Evolutionary conservation across 1,140 invertebrate genomes (phyloP).

Genomic region (Zophobas atratus): DNA sequence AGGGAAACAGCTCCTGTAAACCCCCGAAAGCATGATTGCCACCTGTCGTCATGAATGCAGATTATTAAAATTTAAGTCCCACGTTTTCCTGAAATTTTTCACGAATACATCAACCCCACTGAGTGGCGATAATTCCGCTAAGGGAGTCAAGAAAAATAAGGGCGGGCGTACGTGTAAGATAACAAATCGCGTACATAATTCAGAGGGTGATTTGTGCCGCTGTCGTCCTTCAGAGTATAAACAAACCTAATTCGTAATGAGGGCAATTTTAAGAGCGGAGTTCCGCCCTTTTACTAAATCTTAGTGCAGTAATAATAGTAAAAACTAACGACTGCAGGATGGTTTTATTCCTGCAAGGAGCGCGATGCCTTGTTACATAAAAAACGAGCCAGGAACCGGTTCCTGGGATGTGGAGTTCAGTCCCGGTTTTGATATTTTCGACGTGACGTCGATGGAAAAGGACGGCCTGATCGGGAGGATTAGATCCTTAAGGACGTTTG

Average conservation of each 20-base stretch:
- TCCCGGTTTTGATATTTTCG: conserved; percentile 16
- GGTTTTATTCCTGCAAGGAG: conserved; percentile 15
- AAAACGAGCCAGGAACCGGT: conserved; percentile 3
- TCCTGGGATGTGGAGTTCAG: conserved; percentile 13
- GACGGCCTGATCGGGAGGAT: conserved; percentile 17
- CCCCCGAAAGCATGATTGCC: no score
- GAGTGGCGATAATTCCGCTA: background rate
- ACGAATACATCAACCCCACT: no score
- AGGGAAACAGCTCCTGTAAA: no score
- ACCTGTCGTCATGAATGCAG: no score
- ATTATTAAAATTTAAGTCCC: no score
- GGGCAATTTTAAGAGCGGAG: background rate
- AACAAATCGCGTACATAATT: conserved; percentile 12
- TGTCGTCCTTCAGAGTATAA: conserved; percentile 26
- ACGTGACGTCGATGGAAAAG: conserved; percentile 20
- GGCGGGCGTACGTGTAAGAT: conserved; percentile 20
- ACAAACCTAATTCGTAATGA: conserved; percentile 16
- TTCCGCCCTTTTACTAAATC: conserved; percentile 13
- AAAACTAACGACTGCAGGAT: conserved; percentile 32
- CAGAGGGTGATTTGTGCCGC: conserved; percentile 33
- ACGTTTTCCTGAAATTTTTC: no score
- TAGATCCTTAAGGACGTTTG: no score
- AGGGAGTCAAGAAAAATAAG: conserved; percentile 14
- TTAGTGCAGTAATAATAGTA: conserved; percentile 33
- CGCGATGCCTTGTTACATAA: conserved; percentile 16